phyloP scores from a whole-genome alignment of 2,113 vertebrate genomes.

The Callorhinus ursinus region DNA sequence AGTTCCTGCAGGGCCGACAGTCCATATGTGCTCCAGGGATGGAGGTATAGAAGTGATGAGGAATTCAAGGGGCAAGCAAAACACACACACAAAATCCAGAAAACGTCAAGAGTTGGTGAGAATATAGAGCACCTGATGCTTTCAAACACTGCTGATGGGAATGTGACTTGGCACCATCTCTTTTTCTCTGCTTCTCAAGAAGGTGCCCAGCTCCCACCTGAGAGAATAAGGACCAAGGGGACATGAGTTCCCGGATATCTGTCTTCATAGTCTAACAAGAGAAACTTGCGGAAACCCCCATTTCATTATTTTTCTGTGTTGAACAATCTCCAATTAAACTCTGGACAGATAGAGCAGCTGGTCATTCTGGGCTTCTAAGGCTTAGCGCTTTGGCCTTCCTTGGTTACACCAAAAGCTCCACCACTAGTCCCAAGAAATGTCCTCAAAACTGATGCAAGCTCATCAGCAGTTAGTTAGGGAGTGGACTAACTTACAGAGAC shows the following conservation, averaged over 20 bases:
- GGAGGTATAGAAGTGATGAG: too few species aligned
- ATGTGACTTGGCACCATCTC: background rate
- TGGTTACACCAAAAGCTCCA: background rate
- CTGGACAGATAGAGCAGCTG: background rate
- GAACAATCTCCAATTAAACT: background rate
- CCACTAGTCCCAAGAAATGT: background rate
- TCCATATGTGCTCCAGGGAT: too few species aligned
- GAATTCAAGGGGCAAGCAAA: background rate
- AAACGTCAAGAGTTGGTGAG: background rate
- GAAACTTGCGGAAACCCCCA: background rate
- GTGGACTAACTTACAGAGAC: background rate
- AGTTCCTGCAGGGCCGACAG: background rate
- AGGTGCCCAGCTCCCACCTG: background rate
- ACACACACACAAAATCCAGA: background rate
- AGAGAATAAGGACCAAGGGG: background rate
- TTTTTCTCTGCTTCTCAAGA: background rate
- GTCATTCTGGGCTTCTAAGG: background rate
- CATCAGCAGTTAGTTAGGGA: background rate
- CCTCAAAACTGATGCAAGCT: background rate
- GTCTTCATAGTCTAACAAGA: background rate
- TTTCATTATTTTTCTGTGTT: background rate
- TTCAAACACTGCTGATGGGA: background rate
- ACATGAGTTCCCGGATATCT: background rate
- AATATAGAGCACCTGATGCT: background rate
- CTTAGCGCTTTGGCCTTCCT: background rate